phyloP scores from a whole-genome alignment of 1,140 invertebrate species.

The Argopecten irradians region DNA sequence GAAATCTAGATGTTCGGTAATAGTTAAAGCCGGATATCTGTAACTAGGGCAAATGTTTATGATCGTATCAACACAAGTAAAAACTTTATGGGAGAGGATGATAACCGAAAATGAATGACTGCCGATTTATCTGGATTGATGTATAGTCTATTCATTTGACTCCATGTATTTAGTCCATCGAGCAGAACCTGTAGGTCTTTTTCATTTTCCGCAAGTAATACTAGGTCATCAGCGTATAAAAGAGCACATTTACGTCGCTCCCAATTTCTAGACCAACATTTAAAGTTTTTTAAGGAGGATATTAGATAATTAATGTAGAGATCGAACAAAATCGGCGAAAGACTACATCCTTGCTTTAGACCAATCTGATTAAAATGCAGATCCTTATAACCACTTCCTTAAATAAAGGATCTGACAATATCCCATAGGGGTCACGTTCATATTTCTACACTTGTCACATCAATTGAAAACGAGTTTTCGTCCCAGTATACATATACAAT shows the following conservation, averaged over 20 bases:
- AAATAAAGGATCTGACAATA: no score
- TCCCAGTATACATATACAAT: no score
- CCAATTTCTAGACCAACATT: conserved; percentile 21
- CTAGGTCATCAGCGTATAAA: conserved; percentile 43
- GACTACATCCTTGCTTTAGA: conserved; percentile 35
- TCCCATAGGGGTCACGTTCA: no score
- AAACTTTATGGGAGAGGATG: not conserved
- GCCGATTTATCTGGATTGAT: conserved; percentile 37
- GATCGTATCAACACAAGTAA: not conserved
- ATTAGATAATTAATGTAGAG: conserved; percentile 44
- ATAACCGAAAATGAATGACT: conserved; percentile 41
- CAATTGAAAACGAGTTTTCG: no score
- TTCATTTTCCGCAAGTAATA: conserved; percentile 30
- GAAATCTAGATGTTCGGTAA: conserved; percentile 40
- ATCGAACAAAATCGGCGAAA: conserved; percentile 47
- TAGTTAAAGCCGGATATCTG: conserved; percentile 25
- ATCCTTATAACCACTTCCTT: no score
- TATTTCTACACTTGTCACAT: no score
- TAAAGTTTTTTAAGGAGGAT: not conserved
- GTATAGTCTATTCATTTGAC: not conserved
- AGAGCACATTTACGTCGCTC: conserved; percentile 32
- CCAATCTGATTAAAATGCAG: no score
- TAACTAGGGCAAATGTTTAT: not conserved
- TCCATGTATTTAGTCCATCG: conserved; percentile 31
- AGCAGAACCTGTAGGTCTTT: conserved; percentile 38